Evolutionary conservation across 2,888 invertebrate species (phyloP).

Genomic region (Petrolisthes cinctipes): DNA sequence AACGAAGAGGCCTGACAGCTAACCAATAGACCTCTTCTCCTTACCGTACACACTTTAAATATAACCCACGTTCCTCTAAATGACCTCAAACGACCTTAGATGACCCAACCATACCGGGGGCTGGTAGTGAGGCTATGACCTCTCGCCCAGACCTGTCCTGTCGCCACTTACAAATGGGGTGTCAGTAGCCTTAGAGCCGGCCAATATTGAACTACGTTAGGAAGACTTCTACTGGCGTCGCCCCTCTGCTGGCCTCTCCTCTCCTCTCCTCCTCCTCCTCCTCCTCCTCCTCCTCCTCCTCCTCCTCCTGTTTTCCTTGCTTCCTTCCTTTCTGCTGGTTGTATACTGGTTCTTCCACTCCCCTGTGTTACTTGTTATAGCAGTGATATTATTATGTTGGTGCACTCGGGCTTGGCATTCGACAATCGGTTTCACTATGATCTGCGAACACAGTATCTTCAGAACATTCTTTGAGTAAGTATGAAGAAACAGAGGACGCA

Average conservation of each 20-base stretch:
- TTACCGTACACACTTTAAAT: conserved; percentile 26
- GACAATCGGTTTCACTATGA: too few relatives aligned
- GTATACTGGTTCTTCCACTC: background rate
- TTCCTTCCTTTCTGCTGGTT: too few relatives aligned
- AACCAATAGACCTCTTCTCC: conserved; percentile 13
- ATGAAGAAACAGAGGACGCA: too few relatives aligned
- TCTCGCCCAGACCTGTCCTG: conserved; percentile 48
- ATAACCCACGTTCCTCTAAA: conserved; percentile 40
- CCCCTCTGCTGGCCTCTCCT: conserved; percentile 11
- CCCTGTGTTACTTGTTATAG: background rate
- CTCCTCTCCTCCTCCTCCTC: background rate
- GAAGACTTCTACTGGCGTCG: conserved; percentile 50
- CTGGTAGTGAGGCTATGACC: conserved; percentile 44
- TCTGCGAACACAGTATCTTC: too few relatives aligned
- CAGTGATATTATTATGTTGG: too few relatives aligned
- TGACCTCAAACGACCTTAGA: conserved; percentile 55
- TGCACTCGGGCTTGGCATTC: too few relatives aligned
- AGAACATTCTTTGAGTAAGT: too few relatives aligned
- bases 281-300: conserved; percentile 11
- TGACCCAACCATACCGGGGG: conserved; percentile 45
- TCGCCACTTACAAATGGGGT: conserved; percentile 59
- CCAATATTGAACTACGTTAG: conserved; percentile 57
- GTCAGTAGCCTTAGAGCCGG: conserved; percentile 56
- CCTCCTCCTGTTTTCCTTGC: background rate
- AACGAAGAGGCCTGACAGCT: background rate